These are phyloP conservation scores for Acipenser transmontanus DNA, from an alignment of 2,797 vertebrate genomes.

Conservation along the genomic window DNA sequence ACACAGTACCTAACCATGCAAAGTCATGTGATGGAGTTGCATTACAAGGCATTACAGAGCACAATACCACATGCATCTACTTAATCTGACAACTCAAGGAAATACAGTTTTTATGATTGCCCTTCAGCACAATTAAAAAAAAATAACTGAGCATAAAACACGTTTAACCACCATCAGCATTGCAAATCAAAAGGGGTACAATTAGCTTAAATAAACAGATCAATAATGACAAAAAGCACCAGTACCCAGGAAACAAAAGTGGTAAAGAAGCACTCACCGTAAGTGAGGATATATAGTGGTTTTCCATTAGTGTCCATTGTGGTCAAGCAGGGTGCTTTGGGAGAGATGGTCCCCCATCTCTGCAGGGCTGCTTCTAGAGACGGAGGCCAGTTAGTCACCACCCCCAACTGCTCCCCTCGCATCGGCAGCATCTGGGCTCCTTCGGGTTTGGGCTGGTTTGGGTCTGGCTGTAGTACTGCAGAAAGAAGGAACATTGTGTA, in stretches of 20 bases:
- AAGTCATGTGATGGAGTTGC: no score
- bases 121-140: no score
- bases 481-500: not conserved
- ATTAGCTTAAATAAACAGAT: no score
- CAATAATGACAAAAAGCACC: not conserved
- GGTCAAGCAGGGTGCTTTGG: conserved; percentile 95
- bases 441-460: conserved; percentile 92
- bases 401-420: conserved; percentile 86
- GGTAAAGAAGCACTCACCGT: conserved; percentile 62
- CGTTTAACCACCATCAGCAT: no score
- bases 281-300: conserved; percentile 93
- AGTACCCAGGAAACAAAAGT: not conserved
- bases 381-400: conserved; percentile 96
- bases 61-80: no score
- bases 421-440: conserved; percentile 93
- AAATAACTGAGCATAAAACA: no score
- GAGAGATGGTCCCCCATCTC: conserved; percentile 95
- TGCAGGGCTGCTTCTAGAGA: conserved; percentile 93
- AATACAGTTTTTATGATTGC: no score
- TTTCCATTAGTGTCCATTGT: conserved; percentile 98
- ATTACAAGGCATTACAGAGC: no score
- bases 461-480: conserved; percentile 95
- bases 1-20: no score
- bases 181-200: no score
- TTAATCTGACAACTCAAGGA: no score